Conservation (phyloP, 2,113 vertebrate species). For the Salminus brasiliensis region DNA sequence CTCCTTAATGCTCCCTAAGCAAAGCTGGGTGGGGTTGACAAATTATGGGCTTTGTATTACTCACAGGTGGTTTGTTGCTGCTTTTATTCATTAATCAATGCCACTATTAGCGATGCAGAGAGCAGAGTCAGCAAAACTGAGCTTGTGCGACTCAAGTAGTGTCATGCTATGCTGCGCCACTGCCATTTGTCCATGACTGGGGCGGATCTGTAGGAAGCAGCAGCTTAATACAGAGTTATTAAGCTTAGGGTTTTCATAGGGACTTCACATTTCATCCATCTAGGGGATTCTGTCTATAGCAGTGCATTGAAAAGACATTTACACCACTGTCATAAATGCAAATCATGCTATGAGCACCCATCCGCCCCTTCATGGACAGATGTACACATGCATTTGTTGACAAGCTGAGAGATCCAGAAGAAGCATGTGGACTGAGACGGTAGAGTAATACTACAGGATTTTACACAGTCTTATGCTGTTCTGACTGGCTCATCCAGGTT, state of each 20-base stretch:
- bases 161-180: conserved; percentile 55
- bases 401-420: too few species aligned
- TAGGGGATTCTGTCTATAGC: not conserved
- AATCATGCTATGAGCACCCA: too few species aligned
- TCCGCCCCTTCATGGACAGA: too few species aligned
- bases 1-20: conserved; percentile 39
- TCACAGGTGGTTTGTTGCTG: conserved; percentile 70
- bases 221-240: not conserved
- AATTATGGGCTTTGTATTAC: conserved; percentile 66
- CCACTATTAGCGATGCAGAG: conserved; percentile 71
- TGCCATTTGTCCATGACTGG: conserved; percentile 48
- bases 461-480: too few species aligned
- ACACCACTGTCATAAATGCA: too few species aligned
- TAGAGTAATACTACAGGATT: too few species aligned
- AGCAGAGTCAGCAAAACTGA: conserved; percentile 71
- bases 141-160: conserved; percentile 61
- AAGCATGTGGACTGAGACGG: too few species aligned
- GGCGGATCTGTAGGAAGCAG: not conserved
- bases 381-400: too few species aligned
- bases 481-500: too few species aligned
- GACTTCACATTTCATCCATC: not conserved
- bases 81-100: conserved; percentile 75
- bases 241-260: not conserved
- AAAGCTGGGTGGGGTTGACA: conserved; percentile 56
- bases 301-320: too few species aligned